A percentile compares a stretch with the other conserved stretches of the same genome.
Evolutionary conservation across 2,113 vertebrate species (phyloP).

Genomic region (human): GRCh38 chr11:14238501-14239000

Average conservation of each 20-base stretch:
- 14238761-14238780: background rate
- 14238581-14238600: background rate
- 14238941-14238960: conserved; percentile 56
- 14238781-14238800: background rate
- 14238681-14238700: background rate
- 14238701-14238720: background rate
- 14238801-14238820: conserved; percentile 41
- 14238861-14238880: conserved; percentile 36
- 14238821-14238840: conserved; percentile 75
- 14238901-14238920: conserved; percentile 60
- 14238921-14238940: conserved; percentile 66
- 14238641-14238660: background rate
- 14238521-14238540: background rate
- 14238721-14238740: background rate
- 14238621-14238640: background rate
- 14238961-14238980: conserved; percentile 62
- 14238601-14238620: background rate
- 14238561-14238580: background rate
- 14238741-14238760: background rate
- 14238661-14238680: background rate
- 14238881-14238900: conserved; percentile 66
- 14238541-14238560: background rate
- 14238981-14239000: conserved; percentile 75
- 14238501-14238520: background rate
- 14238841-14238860: conserved; percentile 67